phyloP scores from a whole-genome alignment of 2,888 invertebrate genomes.

The Drosophila kambysellisi region DNA sequence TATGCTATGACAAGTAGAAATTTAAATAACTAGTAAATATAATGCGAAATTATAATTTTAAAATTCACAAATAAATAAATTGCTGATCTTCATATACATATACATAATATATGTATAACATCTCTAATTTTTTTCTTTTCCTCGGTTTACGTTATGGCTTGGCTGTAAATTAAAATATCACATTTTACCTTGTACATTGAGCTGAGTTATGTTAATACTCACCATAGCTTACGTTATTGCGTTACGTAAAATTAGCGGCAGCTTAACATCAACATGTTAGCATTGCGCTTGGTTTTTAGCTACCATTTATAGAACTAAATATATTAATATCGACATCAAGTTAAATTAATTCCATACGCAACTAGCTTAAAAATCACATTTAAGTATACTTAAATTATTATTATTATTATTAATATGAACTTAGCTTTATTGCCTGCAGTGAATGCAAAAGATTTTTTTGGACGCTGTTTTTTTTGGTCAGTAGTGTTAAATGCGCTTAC shows the following conservation, averaged over 20 bases:
- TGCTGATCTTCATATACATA: not conserved
- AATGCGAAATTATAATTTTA: not conserved
- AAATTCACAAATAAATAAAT: not conserved
- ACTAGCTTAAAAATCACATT: not conserved
- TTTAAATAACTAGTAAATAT: not conserved
- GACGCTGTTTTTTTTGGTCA: not conserved
- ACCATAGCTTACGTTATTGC: not conserved
- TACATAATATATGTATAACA: not conserved
- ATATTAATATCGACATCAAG: slow-evolving; percentile 8
- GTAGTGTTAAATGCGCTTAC: not conserved
- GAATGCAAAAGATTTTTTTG: not conserved
- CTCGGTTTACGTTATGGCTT: not conserved
- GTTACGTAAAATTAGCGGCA: not conserved
- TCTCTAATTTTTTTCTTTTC: not conserved
- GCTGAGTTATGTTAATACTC: not conserved
- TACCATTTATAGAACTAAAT: not conserved
- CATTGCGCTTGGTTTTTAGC: slow-evolving; percentile 27
- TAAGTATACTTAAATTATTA: not conserved
- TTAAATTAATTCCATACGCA: not conserved
- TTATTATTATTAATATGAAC: not conserved
- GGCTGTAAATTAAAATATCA: not conserved
- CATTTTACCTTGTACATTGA: not conserved
- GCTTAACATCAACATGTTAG: not conserved
- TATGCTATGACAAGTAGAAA: slow-evolving; percentile 1
- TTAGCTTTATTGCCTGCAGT: not conserved